These are phyloP conservation scores for Synanceia verrucosa DNA, from an alignment of 2,797 vertebrate genomes.

Conservation along the genomic window DNA sequence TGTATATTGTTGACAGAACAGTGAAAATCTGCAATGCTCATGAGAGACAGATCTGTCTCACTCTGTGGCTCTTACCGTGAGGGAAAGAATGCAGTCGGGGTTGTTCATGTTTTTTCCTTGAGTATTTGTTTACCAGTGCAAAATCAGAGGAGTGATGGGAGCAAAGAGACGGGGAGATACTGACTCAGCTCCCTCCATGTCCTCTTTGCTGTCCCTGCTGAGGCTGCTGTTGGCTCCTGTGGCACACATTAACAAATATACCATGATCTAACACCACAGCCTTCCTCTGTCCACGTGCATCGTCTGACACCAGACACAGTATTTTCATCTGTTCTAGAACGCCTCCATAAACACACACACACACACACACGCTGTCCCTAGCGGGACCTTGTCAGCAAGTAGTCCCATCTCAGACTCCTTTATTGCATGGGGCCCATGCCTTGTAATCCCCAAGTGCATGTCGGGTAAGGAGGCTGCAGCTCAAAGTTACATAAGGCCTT, in stretches of 20 bases:
- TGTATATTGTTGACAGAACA: conserved; percentile 52
- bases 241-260: not conserved
- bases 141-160: conserved; percentile 45
- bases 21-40: conserved; percentile 43
- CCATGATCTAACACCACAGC: not conserved
- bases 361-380: not conserved
- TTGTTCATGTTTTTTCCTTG: conserved; percentile 53
- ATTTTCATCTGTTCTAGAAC: not conserved
- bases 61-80: conserved; percentile 18
- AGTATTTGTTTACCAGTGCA: conserved; percentile 58
- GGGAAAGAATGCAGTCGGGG: not conserved
- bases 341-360: not conserved
- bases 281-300: not conserved
- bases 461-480: conserved; percentile 51
- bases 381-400: conserved; percentile 8
- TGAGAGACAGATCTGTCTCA: conserved; percentile 51
- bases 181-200: conserved; percentile 48
- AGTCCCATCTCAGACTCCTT: conserved; percentile 8
- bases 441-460: conserved; percentile 40
- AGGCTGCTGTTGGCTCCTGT: conserved; percentile 33
- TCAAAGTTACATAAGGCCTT: conserved; percentile 49
- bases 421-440: conserved; percentile 1
- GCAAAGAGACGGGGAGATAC: conserved; percentile 33
- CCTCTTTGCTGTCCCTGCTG: conserved; percentile 36
- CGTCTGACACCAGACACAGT: not conserved